These are phyloP conservation scores for Fratercula arctica DNA, from an alignment of 2,797 vertebrate species.

Conservation along the genomic window DNA sequence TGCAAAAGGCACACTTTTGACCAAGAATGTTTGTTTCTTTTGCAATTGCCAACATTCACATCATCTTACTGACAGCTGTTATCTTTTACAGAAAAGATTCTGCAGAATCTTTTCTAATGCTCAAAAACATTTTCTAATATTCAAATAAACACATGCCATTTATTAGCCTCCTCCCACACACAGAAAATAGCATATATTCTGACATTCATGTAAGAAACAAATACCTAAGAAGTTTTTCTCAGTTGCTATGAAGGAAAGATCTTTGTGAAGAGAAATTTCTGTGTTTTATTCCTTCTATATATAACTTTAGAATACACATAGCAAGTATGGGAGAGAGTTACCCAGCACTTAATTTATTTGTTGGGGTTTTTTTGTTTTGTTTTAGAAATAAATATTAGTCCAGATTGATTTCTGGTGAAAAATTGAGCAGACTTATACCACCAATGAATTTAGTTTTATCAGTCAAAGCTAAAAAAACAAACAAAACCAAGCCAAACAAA, in stretches of 20 bases:
- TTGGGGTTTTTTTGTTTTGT: neutral
- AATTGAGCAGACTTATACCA: neutral
- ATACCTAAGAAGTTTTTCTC: neutral
- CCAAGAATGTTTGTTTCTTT: neutral
- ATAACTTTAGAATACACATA: neutral
- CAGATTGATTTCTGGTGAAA: neutral
- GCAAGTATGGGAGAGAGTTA: neutral
- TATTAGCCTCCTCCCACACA: neutral
- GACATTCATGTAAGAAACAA: neutral
- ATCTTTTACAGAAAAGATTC: neutral
- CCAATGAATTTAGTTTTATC: neutral
- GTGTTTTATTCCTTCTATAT: conserved; percentile 31
- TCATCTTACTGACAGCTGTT: neutral
- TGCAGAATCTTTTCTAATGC: neutral
- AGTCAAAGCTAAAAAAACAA: neutral
- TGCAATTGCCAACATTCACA: neutral
- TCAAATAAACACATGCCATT: neutral
- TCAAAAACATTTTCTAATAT: neutral
- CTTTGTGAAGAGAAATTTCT: conserved; percentile 1
- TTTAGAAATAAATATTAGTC: neutral
- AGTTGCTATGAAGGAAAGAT: neutral
- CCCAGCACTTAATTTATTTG: neutral
- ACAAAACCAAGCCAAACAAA: neutral
- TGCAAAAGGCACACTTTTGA: neutral
- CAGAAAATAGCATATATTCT: neutral